Evolutionary conservation across 2,888 invertebrate species (phyloP), one percentile per base, ranked within the genome.

Genomic region (Limenitis camilla): DNA sequence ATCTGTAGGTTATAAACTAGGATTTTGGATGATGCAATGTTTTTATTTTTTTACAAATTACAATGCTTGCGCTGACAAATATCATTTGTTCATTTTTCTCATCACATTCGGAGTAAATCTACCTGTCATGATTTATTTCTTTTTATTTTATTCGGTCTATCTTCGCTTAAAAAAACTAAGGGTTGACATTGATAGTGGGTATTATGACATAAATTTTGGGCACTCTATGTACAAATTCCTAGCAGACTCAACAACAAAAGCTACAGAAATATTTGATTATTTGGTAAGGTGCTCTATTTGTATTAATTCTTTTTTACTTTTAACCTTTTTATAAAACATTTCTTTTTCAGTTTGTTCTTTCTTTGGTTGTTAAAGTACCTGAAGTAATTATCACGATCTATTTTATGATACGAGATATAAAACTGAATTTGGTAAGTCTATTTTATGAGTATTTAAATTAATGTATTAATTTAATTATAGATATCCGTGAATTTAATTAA

Each of bases 221-320:
- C 49, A 54, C 28, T 27, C 33, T 40, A 46, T 49, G 11, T 54
- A 54, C 28, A 54, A 54, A 45, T 54, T 46, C 33, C 46, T 54
- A 5, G 46, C 49, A 27, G 53, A 54, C 6, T 5, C 30, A 4
- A 54, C 53, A 5, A 41, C 49, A 33, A 4, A 11, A 19, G 10
- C 38, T 6, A 40, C 42, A 38, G 42, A 33, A 8, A 33, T 54
- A 32, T 54, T 50, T 11, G 46, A 54, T 47, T 41, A 42, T 11
- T 36, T 46, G 38, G 52, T 52, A 38, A 33, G 40, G 40, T 28
- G 3, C 3, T 11, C 6, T 9, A 4, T 6, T 40, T 10, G 9
- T 9, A 6, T 9, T 29, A 9, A n/a, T 4, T 9, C 1, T 27
- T 28, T 4, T 35, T 40, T 8, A n/a, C 3, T 39, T 10, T 27